Evolutionary conservation across 1,140 invertebrate genomes (phyloP).

Genomic region (Philotrypesis tridentata): DNA sequence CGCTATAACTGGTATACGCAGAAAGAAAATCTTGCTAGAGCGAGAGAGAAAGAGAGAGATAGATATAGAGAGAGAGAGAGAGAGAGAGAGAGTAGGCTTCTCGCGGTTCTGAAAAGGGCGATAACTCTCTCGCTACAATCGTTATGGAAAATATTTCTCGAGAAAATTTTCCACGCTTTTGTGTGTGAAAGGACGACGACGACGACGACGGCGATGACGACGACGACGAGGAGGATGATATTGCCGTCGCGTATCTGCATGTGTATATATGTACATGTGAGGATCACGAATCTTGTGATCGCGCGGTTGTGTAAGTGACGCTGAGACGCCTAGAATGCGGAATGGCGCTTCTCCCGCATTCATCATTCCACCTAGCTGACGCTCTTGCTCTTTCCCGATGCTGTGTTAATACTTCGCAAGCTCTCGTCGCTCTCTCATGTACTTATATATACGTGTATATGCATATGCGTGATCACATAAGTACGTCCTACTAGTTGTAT

Average conservation of each 20-base stretch:
- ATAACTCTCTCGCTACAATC: not conserved
- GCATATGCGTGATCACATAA: not conserved
- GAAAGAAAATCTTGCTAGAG: too few relatives aligned
- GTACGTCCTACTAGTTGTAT: not conserved
- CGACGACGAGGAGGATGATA: not conserved
- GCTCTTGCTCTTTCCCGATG: not conserved
- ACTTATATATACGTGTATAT: not conserved
- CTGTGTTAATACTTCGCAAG: not conserved
- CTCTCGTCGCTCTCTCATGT: not conserved
- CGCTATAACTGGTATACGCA: too few relatives aligned
- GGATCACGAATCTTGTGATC: not conserved
- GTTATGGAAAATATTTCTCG: constrained; percentile 11
- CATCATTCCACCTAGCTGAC: constrained; percentile 39
- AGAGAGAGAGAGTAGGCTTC: too few relatives aligned
- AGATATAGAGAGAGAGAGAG: too few relatives aligned
- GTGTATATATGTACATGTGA: not conserved
- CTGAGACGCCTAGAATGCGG: constrained; percentile 44
- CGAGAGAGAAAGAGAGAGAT: not conserved
- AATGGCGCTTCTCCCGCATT: constrained; percentile 40
- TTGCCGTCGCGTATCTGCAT: too few relatives aligned
- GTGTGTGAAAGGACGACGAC: not conserved
- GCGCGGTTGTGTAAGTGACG: constrained; percentile 45
- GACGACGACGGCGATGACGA: not conserved
- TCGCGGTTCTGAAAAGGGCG: not conserved
- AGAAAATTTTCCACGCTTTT: not conserved